Evolutionary conservation across 2,113 vertebrate genomes (phyloP).

Genomic region (Burhinus oedicnemus): DNA sequence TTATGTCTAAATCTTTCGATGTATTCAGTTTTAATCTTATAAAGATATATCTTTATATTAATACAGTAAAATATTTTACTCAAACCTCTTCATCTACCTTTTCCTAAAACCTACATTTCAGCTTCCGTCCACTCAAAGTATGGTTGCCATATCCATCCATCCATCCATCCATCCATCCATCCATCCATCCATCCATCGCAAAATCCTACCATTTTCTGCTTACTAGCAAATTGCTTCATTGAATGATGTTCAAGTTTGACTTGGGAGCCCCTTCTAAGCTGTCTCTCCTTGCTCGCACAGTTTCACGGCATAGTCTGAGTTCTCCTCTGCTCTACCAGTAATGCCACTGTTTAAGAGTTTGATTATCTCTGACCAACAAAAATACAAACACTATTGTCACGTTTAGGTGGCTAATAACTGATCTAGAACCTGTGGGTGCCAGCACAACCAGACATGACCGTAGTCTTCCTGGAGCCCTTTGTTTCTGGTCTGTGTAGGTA

Average conservation of each 20-base stretch:
- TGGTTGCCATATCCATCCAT: neutral
- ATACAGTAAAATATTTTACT: neutral
- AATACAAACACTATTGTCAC: neutral
- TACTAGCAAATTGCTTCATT: neutral
- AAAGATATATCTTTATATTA: neutral
- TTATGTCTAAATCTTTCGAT: neutral
- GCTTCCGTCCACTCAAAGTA: neutral
- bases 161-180: neutral
- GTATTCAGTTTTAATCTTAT: neutral
- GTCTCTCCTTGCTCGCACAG: neutral
- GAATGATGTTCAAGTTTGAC: neutral
- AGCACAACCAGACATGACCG: neutral
- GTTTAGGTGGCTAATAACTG: rapidly evolving
- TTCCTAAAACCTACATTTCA: neutral
- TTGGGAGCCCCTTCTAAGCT: neutral
- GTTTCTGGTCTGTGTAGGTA: neutral
- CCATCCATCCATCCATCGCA: neutral
- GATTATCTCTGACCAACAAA: neutral
- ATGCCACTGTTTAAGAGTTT: neutral
- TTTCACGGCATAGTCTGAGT: neutral
- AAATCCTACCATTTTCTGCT: neutral
- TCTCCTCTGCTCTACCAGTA: neutral
- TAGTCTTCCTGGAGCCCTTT: neutral
- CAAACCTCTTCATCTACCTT: neutral
- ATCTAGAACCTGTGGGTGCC: neutral